Base-by-base conservation (phyloP, 2,888 invertebrate species). In the Sceliomorpha sp. region DNA sequence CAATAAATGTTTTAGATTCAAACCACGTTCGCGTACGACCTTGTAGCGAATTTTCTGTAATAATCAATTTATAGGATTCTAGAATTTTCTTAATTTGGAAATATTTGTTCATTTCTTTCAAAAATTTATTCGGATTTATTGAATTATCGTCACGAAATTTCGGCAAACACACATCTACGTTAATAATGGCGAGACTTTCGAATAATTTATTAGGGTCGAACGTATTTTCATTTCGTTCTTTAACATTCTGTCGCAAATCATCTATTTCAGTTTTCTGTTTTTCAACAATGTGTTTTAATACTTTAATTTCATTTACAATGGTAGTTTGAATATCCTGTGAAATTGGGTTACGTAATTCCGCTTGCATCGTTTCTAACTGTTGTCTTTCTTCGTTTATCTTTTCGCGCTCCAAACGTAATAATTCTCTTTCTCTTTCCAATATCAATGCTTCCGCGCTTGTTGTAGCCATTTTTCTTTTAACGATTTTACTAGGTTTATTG, bases 41-140 rank as follows among this genome's bases (percentile, higher is more conserved):
- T 13, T 47, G 20, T 9, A 47, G 10, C 7, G 31, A 7, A 6
- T 34, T 15, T 10, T 8, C 9, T 3, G 24, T 34, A 6, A 47
- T 34, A 9, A 17, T 6, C n/a, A 47, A 13, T 47, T 47, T 47
- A 12, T 20, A 15, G 7, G 2, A n/a, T 6, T 47, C 34, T 0
- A 20, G 34, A 8, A 47, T 47, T 32, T 7, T 1, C 13, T 34
- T 34, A 0, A 47, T 7, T 34, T 17, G 29, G 24, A 47, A 47
- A 34, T 47, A 47, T 34, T 47, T 47, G 8, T 47, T n/a, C n/a
- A 47, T 34, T 1, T 47, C 34, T 3, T 34, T 13, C 12, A 45
- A 15, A 34, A 48, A 48, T 48, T 36, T 48, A 24, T 24, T 34
- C 9, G 47, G 47, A 26, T 48, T 36, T 5, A 8, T 7, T 8